Evolutionary conservation across 2,888 invertebrate species (phyloP).

Genomic region (Dryobota labecula): DNA sequence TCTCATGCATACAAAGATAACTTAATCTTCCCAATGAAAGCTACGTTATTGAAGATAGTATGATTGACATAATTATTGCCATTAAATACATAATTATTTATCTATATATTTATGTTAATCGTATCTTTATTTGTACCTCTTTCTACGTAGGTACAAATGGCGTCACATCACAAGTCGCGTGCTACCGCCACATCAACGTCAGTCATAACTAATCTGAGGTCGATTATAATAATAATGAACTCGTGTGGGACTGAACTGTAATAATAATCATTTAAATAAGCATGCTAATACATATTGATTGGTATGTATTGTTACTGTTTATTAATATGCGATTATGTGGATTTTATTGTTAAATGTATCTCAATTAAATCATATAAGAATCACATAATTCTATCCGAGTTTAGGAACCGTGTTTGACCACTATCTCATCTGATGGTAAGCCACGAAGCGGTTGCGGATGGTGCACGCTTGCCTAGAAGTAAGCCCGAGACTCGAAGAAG

Average conservation of each 20-base stretch:
- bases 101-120: not conserved
- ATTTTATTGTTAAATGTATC: not conserved
- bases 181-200: conserved; percentile 7
- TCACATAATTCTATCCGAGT: not conserved
- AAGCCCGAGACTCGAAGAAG: too few relatives aligned
- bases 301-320: conserved; percentile 31
- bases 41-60: not conserved
- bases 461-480: not conserved
- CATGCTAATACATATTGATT: conserved; percentile 32
- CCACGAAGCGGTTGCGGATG: too few relatives aligned
- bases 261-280: conserved; percentile 31
- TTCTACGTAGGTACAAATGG: conserved; percentile 3
- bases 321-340: not conserved
- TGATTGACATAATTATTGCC: not conserved
- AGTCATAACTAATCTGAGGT: conserved; percentile 27
- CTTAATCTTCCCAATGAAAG: not conserved
- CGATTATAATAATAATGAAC: conserved; percentile 27
- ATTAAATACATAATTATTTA: not conserved
- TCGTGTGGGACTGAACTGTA: conserved; percentile 19
- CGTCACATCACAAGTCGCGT: conserved; percentile 22
- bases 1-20: not conserved
- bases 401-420: not conserved
- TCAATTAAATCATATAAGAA: not conserved
- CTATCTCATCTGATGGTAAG: not conserved
- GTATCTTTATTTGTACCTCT: too few relatives aligned